These are phyloP conservation scores for Heliconius congener DNA, from an alignment of 1,140 invertebrate species.

Conservation along the genomic window DNA sequence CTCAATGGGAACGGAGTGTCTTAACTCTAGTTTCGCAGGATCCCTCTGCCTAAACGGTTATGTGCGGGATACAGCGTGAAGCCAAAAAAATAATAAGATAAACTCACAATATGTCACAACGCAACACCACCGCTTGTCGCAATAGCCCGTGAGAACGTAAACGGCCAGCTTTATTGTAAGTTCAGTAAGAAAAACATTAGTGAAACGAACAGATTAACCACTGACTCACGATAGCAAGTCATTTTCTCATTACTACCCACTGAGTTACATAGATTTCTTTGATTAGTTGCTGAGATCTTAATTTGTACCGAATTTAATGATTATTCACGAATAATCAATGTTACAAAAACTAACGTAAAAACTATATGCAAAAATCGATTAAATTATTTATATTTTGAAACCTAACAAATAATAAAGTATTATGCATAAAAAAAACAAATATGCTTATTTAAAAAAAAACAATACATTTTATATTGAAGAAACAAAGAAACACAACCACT, in stretches of 20 bases:
- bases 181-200: conserved; percentile 6
- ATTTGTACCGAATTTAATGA: conserved; percentile 1
- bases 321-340: neutral
- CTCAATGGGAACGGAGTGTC: too few relatives aligned
- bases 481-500: neutral
- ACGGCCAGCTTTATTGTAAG: neutral
- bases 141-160: conserved; percentile 1
- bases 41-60: too few relatives aligned
- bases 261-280: neutral
- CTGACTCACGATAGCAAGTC: conserved; percentile 11
- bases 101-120: neutral
- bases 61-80: too few relatives aligned
- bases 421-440: too few relatives aligned
- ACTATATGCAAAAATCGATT: neutral
- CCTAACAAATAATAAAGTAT: too few relatives aligned
- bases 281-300: conserved; percentile 15
- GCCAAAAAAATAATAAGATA: neutral
- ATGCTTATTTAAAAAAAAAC: neutral
- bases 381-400: neutral
- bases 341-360: neutral
- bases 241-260: conserved; percentile 1
- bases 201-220: conserved; percentile 5
- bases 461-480: neutral
- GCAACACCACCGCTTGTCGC: neutral
- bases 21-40: too few relatives aligned